phyloP scores from a whole-genome alignment of 1,140 invertebrate genomes.

The Ladona fulva region DNA sequence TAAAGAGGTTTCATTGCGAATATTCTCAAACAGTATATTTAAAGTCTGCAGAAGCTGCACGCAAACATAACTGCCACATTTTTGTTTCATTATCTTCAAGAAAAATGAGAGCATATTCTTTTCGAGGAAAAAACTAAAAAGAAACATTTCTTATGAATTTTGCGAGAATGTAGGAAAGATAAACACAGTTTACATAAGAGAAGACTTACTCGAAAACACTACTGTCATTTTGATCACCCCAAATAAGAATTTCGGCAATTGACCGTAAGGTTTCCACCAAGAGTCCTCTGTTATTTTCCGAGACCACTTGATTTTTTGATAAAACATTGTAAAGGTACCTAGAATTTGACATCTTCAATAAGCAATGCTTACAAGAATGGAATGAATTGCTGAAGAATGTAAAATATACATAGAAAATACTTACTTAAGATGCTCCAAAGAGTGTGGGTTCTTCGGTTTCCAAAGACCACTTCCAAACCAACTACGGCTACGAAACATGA shows the following conservation, averaged over 20 bases:
- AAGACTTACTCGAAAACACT: conserved; percentile 94
- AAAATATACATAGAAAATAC: conserved; percentile 24
- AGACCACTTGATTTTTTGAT: conserved; percentile 93
- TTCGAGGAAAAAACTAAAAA: conserved; percentile 91
- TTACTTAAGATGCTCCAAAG: conserved; percentile 90
- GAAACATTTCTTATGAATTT: conserved; percentile 10
- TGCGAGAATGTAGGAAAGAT: neutral
- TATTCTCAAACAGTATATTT: conserved; percentile 99
- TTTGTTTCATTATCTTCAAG: conserved; percentile 93
- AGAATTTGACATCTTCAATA: conserved; percentile 16
- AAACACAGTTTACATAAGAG: conserved; percentile 20
- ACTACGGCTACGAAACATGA: conserved; percentile 76
- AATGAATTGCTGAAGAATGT: neutral
- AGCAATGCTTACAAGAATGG: neutral
- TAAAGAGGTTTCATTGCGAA: conserved; percentile 94
- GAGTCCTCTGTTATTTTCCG: conserved; percentile 85
- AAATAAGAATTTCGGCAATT: conserved; percentile 98
- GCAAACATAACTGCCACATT: conserved; percentile 94
- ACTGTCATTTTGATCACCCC: conserved; percentile 99
- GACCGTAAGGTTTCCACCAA: conserved; percentile 95
- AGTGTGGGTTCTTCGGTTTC: conserved; percentile 92
- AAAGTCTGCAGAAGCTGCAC: conserved; percentile 95
- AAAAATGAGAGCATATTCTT: conserved; percentile 99
- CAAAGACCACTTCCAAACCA: conserved; percentile 81
- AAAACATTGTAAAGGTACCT: conserved; percentile 90